Percentiles rank a stretch among this genome's conserved stretches.
Evolutionary conservation across 2,113 vertebrate species (phyloP).

Genomic region (Halcyon senegalensis): DNA sequence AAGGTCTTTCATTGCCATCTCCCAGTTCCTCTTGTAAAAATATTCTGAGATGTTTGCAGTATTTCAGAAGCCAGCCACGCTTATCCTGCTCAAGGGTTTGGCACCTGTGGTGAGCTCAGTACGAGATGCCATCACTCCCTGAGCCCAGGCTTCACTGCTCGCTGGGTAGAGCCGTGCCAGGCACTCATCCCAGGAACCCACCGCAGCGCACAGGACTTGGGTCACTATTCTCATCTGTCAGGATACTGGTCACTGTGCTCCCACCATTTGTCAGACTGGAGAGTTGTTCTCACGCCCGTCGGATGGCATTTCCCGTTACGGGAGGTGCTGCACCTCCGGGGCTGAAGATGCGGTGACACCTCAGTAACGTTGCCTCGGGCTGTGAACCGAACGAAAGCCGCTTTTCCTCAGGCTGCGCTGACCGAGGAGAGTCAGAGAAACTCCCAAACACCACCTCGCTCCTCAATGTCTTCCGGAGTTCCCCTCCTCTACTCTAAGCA

Average conservation of each 20-base stretch:
- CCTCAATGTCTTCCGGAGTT: accelerated
- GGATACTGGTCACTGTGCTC: background rate
- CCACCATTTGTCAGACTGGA: background rate
- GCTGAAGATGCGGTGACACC: background rate
- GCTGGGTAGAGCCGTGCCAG: background rate
- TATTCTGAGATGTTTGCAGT: background rate
- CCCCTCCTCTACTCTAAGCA: accelerated
- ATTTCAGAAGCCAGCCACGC: background rate
- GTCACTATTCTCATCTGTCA: background rate
- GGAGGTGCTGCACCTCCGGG: background rate
- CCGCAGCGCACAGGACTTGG: background rate
- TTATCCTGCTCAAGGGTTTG: background rate
- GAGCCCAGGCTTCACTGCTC: background rate
- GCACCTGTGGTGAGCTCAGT: background rate
- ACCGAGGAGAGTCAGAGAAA: background rate
- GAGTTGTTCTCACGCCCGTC: background rate
- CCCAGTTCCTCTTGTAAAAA: background rate
- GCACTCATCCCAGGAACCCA: background rate
- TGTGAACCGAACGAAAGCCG: background rate
- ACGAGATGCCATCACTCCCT: background rate
- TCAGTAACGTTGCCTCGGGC: background rate
- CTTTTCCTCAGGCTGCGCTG: background rate
- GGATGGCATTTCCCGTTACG: background rate
- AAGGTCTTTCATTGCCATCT: background rate
- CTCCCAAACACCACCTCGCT: background rate